Conservation (phyloP, 1,140 invertebrate genomes). For the Drosophila sp. region DNA sequence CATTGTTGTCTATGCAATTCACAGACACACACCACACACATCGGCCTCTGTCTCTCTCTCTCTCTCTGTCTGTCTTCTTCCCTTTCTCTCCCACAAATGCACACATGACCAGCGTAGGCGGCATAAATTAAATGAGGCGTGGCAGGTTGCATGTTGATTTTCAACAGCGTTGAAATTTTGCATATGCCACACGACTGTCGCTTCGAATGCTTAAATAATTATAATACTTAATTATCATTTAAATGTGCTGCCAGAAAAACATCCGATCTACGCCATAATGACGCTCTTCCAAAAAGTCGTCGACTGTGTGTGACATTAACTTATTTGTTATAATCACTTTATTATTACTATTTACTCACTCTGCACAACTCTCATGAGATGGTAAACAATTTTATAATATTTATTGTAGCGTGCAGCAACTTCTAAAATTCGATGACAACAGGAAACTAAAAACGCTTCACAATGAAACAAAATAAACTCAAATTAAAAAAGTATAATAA, state of each 20-base stretch:
- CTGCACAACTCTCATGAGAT: not conserved
- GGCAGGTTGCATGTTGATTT: conserved; percentile 30
- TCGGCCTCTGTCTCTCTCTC: too few relatives aligned
- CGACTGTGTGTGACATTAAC: not conserved
- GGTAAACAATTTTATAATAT: too few relatives aligned
- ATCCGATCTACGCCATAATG: not conserved
- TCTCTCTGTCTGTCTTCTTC: too few relatives aligned
- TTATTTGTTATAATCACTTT: conserved; percentile 6
- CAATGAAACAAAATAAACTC: too few relatives aligned
- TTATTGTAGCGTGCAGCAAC: too few relatives aligned
- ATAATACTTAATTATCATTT: conserved; percentile 52
- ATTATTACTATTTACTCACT: conserved; percentile 10
- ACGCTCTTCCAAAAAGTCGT: not conserved
- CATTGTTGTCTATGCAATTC: conserved; percentile 40
- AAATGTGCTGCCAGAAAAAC: conserved; percentile 31
- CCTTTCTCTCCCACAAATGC: not conserved
- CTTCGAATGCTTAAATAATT: conserved; percentile 56
- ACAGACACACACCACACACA: conserved; percentile 7
- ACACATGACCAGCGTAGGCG: conserved; percentile 6
- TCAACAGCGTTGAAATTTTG: conserved; percentile 13
- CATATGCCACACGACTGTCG: conserved; percentile 24
- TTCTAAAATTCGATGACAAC: too few relatives aligned
- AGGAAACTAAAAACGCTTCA: too few relatives aligned
- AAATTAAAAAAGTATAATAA: too few relatives aligned
- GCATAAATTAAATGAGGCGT: conserved; percentile 38